Evolutionary conservation across 2,888 invertebrate species (phyloP).

Genomic region (Aleiodes leptofemur): DNA sequence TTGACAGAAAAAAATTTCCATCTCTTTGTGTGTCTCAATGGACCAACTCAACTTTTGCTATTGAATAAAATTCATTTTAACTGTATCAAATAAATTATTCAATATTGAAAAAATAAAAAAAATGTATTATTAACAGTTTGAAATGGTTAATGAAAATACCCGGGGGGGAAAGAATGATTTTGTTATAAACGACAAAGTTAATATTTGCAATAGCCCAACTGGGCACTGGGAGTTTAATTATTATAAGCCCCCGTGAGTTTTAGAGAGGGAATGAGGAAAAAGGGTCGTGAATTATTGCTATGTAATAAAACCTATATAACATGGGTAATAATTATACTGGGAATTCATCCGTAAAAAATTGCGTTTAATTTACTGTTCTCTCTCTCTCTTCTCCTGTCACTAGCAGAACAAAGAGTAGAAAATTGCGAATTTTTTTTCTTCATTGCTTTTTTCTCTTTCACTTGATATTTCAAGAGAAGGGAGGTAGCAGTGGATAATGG

Average conservation of each 20-base stretch:
- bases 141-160: slow-evolving; percentile 36
- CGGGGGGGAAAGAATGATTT: slow-evolving; percentile 5
- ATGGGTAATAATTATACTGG: slow-evolving; percentile 23
- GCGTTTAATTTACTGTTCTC: not conserved
- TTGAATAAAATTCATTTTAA: too few relatives aligned
- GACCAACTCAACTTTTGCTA: too few relatives aligned
- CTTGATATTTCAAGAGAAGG: slow-evolving; percentile 34
- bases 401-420: not conserved
- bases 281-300: slow-evolving; percentile 50
- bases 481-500: slow-evolving; percentile 31
- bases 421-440: not conserved
- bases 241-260: slow-evolving; percentile 29
- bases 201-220: slow-evolving; percentile 31
- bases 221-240: slow-evolving; percentile 41
- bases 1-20: too few relatives aligned
- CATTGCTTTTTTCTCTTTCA: not conserved
- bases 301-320: slow-evolving; percentile 47
- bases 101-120: too few relatives aligned
- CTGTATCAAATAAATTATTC: too few relatives aligned
- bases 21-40: too few relatives aligned
- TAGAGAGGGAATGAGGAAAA: not conserved
- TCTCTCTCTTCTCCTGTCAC: slow-evolving; percentile 2
- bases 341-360: slow-evolving; percentile 32
- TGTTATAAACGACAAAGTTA: slow-evolving; percentile 30
- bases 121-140: not conserved